Base-by-base conservation (phyloP, 1,140 invertebrate genomes). In the Drosophila oshimai region DNA sequence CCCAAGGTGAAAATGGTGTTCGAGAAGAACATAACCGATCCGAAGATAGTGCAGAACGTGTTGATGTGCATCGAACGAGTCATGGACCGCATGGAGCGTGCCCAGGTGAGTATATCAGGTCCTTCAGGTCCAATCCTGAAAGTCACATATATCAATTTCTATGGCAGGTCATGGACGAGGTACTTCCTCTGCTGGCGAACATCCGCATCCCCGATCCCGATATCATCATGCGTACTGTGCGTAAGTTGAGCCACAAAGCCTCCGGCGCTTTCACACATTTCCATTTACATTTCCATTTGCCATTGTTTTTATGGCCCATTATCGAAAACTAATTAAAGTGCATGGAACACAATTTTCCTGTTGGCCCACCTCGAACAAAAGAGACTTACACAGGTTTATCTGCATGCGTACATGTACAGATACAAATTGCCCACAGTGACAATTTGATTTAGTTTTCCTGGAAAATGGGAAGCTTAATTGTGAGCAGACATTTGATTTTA, bases 1-100 rank as follows among this genome's bases (percentile, higher is more conserved):
- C 96, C 96, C 0, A 97, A 97, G 92, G 95, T 97, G 7, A 98
- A 97, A 91, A 90, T 93, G 44, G 95, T 99, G 2, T 97, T 98
- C 74, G 96, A 97, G 80, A 96, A 96, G 73, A 97, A 97, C 90
- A 94, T 95, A 17, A 93, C 92, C 18, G 96, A 97, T 87, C 90
- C 95, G 2, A 96, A 96, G 77, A 93, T 96, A 34, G 93, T 96
- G 5, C 93, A 95, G 74, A 95, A 95, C 67, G 95, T 96, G 9
- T 91, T 97, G 0, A 93, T 94, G 1, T 95, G 95, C 88, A 93
- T 96, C 28, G 96, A 97, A 86, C 94, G 94, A 51, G 96, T 96
- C 1, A 91, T 98, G 37, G 94, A 96, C 68, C 94, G 96, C 49
- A 92, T 99, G 51, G 97, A 99, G 68, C 95, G 96, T 72, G 94